phyloP scores from a whole-genome alignment of 2,888 invertebrate species.

The Euspilapteryx auroguttella region DNA sequence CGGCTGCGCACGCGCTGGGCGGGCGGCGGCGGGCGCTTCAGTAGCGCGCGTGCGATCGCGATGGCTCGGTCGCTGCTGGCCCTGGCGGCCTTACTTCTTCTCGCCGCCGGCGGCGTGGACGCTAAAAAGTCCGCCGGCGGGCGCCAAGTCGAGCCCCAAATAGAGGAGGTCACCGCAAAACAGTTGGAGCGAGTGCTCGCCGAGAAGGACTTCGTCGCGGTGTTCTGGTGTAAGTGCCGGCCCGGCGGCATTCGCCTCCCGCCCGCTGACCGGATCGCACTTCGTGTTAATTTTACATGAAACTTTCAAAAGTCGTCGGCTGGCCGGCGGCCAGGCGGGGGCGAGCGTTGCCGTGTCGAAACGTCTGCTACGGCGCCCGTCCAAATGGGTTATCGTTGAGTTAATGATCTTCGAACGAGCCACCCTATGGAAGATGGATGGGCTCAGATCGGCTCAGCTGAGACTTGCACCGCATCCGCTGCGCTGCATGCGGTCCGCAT shows the following conservation, averaged over 20 bases:
- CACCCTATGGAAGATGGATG: constrained; percentile 18
- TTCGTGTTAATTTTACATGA: constrained; percentile 23
- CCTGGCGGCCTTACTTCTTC: constrained; percentile 54
- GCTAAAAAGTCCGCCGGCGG: constrained; percentile 24
- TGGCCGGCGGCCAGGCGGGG: constrained; percentile 31
- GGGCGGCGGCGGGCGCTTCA: constrained; percentile 20
- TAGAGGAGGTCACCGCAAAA: constrained; percentile 92
- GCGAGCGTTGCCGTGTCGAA: constrained; percentile 26
- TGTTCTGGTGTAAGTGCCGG: constrained; percentile 91
- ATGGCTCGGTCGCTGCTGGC: constrained; percentile 57
- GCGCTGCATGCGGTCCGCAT: constrained; percentile 19
- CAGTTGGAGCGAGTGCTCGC: constrained; percentile 87
- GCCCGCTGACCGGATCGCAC: constrained; percentile 22
- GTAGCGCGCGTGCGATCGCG: constrained; percentile 53
- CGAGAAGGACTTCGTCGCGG: constrained; percentile 93
- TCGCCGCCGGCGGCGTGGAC: constrained; percentile 42
- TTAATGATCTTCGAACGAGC: constrained; percentile 42
- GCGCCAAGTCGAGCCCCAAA: constrained; percentile 70
- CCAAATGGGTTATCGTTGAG: constrained; percentile 46
- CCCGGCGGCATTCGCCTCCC: constrained; percentile 15
- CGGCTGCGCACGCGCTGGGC: constrained; percentile 9
- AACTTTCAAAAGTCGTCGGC: constrained; percentile 13
- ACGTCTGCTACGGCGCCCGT: constrained; percentile 38
- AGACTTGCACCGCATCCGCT: constrained; percentile 9
- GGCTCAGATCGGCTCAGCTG: constrained; percentile 11